These are phyloP conservation scores for Vultur gryphus DNA, from an alignment of 2,797 vertebrate species.

Conservation along the genomic window DNA sequence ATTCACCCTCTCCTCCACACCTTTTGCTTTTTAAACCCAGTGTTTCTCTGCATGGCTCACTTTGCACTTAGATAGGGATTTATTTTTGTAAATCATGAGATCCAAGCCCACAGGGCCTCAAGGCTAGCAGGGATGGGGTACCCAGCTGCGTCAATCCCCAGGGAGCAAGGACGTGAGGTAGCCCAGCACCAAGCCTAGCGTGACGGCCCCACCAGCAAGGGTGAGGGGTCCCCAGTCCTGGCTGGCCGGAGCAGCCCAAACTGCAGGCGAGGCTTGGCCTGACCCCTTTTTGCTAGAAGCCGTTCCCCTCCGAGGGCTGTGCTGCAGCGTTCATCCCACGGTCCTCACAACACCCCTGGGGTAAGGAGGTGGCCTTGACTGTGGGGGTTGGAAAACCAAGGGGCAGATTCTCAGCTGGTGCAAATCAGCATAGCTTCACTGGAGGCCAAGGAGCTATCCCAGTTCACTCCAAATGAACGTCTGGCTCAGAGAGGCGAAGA, in stretches of 20 bases:
- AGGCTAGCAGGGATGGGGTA: background rate
- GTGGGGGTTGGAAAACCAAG: background rate
- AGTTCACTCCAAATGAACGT: background rate
- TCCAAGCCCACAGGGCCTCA: background rate
- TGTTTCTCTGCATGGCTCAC: background rate
- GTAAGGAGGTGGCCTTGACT: rapidly evolving
- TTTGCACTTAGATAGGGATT: background rate
- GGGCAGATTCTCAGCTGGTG: background rate
- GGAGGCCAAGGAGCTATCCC: background rate
- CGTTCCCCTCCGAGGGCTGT: background rate
- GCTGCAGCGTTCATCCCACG: rapidly evolving
- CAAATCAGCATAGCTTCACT: background rate
- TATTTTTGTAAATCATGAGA: background rate
- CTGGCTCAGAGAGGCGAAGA: background rate
- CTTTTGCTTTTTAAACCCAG: background rate
- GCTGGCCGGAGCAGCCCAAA: background rate
- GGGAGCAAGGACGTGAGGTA: background rate
- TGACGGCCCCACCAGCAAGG: rapidly evolving
- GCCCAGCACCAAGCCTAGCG: background rate
- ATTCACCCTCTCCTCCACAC: background rate
- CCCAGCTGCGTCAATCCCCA: background rate
- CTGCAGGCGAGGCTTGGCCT: background rate
- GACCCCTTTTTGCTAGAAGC: background rate
- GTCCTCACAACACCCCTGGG: rapidly evolving
- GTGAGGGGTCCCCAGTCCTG: background rate